Evolutionary conservation across 2,888 invertebrate genomes (phyloP), one percentile per base, ranked within the genome.

Genomic region (Seira ritae): DNA sequence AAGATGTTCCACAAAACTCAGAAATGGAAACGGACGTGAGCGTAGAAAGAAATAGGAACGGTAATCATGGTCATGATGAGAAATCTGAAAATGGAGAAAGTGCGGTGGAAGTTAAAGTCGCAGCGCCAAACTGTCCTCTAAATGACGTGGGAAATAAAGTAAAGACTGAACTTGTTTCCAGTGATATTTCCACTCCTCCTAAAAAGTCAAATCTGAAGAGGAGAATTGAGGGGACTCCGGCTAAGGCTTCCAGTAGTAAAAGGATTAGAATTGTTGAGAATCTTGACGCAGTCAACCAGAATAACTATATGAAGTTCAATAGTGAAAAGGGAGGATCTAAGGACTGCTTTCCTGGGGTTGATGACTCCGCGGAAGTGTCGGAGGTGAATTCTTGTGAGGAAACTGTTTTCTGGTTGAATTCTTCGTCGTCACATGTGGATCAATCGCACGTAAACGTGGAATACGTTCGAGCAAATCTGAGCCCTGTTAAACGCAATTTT

Each of bases 241-340:
- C 22, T 24, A 62, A 73, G 19, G 66, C 71, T 20, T 31, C 75
- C 1, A 22, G 60, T 0, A 31, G 2, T 3, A 82, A 82, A 62
- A 66, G 82, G 22, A 82, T 82, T 1, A 76, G 72, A 62, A 82
- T 82, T 67, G 77, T 82, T 8, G 82, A 82, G 17, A 77, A 72
- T 23, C 60, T 68, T 20, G 77, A 82, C 4, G 68, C 24, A n/a
- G 8, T 1, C 0, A 81, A 66, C 15, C 20, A 23, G 4, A 65
- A 46, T 20, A 70, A 74, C 50, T 55, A 46, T 17, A 55, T 71
- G 0, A 24, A 70, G 8, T 42, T 81, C 3, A 66, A 20, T 2
- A 73, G 20, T 15, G 20, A 42, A 3, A 20, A 20, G 19, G 0
- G 12, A 20, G 74, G n/a, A 1, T 22, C 23, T 46, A 10, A 19